A percentile compares a stretch with the other conserved stretches of the same genome.
phyloP scores from a whole-genome alignment of 2,888 invertebrate species.

The Eupithecia pulchellata region DNA sequence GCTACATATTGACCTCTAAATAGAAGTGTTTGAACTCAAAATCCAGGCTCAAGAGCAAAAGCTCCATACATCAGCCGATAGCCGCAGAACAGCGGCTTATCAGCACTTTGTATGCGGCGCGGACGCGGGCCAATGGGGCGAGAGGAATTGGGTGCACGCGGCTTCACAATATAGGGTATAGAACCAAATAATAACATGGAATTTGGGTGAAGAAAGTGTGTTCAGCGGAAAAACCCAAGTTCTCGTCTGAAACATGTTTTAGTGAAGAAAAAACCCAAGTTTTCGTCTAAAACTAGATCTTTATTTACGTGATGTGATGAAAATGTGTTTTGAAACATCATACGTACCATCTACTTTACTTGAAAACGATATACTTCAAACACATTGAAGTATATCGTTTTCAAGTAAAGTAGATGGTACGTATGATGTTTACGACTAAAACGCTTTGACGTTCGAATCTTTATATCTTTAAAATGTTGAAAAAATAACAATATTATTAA shows the following conservation, averaged over 20 bases:
- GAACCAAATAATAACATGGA: neutral
- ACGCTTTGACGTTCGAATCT: neutral
- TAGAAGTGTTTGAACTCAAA: neutral
- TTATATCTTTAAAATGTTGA: no score
- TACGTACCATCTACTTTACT: no score
- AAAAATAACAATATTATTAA: neutral
- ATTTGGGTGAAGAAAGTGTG: neutral
- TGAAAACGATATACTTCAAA: no score
- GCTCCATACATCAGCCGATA: conserved; percentile 1
- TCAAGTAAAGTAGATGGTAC: no score
- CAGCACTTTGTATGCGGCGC: neutral
- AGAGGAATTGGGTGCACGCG: neutral
- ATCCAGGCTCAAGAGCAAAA: neutral
- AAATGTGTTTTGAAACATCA: neutral
- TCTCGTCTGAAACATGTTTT: no score
- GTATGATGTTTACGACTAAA: no score
- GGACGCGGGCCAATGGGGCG: neutral
- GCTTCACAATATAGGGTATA: neutral
- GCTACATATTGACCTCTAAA: neutral
- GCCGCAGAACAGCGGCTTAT: neutral
- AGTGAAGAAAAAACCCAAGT: no score
- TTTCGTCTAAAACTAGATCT: neutral
- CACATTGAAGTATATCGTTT: no score
- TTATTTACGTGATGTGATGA: neutral
- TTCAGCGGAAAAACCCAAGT: neutral